Percentiles rank a stretch among this genome's conserved stretches.
Conservation (phyloP, 2,113 vertebrate species). For the Raja brachyura region DNA sequence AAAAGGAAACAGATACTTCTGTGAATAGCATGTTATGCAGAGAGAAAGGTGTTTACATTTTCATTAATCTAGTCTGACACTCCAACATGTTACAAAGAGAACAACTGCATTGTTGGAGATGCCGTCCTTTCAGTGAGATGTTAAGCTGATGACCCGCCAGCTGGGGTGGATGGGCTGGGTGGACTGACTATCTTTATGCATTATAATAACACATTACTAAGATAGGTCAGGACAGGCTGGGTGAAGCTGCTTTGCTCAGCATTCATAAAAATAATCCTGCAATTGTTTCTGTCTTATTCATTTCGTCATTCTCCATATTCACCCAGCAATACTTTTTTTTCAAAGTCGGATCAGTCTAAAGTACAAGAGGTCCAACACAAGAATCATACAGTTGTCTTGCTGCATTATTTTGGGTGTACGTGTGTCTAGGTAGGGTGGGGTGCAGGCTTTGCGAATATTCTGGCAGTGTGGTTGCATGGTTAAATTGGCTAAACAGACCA, state of each 20-base stretch:
- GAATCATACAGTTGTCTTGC: background rate
- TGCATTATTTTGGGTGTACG: background rate
- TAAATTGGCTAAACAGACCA: background rate
- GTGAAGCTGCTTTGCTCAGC: background rate
- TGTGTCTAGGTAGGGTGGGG: too few species aligned
- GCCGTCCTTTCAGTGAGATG: background rate
- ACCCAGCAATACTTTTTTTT: background rate
- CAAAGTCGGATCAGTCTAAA: background rate
- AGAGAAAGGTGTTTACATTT: background rate
- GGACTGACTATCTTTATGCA: background rate
- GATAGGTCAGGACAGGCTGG: slow-evolving; percentile 25
- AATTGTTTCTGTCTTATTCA: background rate
- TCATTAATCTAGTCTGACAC: background rate
- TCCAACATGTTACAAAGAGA: background rate
- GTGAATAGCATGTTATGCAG: background rate
- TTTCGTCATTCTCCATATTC: background rate
- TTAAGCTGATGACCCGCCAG: background rate
- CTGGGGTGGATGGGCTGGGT: background rate
- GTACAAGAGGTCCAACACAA: background rate
- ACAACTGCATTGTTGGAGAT: background rate
- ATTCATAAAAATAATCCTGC: background rate
- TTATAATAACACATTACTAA: slow-evolving; percentile 35
- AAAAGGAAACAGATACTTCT: background rate
- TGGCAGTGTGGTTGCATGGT: background rate
- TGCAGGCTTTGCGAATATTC: background rate